These are phyloP conservation scores for Apis mellifera DNA, from an alignment of 1,140 invertebrate species.

Conservation along the genomic window Amel_HAv3.1 CM009931.2:6494501-6495000, in stretches of 20 bases:
- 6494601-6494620: too few relatives aligned
- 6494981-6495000: constrained; percentile 14
- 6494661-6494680: not conserved
- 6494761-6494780: not conserved
- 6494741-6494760: not conserved
- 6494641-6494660: too few relatives aligned
- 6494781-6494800: too few relatives aligned
- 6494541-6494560: too few relatives aligned
- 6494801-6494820: too few relatives aligned
- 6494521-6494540: not conserved
- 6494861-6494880: not conserved
- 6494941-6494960: not conserved
- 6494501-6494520: not conserved
- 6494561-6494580: too few relatives aligned
- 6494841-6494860: too few relatives aligned
- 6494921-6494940: not conserved
- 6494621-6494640: too few relatives aligned
- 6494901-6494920: not conserved
- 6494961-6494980: constrained; percentile 37
- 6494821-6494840: not conserved
- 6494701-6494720: too few relatives aligned
- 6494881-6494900: not conserved
- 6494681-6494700: not conserved
- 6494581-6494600: too few relatives aligned
- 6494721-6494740: not conserved